These are phyloP conservation scores for Syngnathus scovelli DNA, from an alignment of 2,113 vertebrate species.

Conservation along the genomic window DNA sequence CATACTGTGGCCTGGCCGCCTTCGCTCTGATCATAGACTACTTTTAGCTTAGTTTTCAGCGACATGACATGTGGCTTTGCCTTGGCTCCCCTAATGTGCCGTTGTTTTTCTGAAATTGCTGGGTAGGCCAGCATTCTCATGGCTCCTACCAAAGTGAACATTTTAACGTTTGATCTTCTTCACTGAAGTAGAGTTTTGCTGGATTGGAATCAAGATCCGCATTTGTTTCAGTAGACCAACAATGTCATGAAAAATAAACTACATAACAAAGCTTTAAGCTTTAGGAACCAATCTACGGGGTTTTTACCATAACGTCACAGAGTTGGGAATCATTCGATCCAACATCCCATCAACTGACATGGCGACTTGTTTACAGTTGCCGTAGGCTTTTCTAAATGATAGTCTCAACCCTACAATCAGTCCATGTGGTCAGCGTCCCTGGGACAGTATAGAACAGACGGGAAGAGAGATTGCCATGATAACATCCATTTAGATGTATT, in stretches of 20 bases:
- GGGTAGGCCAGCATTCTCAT: constrained; percentile 46
- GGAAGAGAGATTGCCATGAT: constrained; percentile 19
- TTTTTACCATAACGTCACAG: background rate
- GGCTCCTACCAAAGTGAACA: constrained; percentile 43
- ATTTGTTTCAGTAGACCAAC: constrained; percentile 7
- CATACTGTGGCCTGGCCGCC: constrained; percentile 30
- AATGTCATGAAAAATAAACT: background rate
- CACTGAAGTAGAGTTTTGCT: constrained; percentile 8
- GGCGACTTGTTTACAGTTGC: constrained; percentile 47
- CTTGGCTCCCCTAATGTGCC: constrained; percentile 39
- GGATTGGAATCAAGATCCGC: background rate
- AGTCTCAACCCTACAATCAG: constrained; percentile 66
- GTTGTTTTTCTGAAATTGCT: constrained; percentile 54
- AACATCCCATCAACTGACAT: constrained; percentile 32
- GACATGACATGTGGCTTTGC: constrained; percentile 64
- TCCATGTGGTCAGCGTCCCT: constrained; percentile 47
- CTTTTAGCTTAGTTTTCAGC: constrained; percentile 52
- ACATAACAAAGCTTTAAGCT: background rate
- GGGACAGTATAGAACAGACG: constrained; percentile 21
- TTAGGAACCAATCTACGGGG: no score
- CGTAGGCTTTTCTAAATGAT: constrained; percentile 55
- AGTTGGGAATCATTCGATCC: background rate
- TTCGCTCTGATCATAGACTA: constrained; percentile 48
- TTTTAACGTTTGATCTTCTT: constrained; percentile 30
- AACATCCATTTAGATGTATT: constrained; percentile 31